Conservation (phyloP, 2,797 vertebrate genomes). For the Chaetodon trifasciatus region DNA sequence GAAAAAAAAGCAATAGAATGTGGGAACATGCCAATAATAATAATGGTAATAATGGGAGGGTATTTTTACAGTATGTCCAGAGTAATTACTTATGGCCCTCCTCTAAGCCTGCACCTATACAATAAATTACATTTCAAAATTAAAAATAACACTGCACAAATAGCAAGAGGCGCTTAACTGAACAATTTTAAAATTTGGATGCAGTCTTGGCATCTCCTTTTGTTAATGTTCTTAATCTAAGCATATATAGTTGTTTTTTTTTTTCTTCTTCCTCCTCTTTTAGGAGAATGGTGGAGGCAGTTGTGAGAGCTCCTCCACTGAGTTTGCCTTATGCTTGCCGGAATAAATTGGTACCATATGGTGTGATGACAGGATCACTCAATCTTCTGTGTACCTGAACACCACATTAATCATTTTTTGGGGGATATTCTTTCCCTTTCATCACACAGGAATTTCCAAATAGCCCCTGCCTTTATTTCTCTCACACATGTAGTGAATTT, state of each 20-base stretch:
- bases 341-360: conserved; percentile 91
- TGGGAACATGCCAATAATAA: conserved; percentile 40
- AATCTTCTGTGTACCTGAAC: conserved; percentile 90
- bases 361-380: conserved; percentile 89
- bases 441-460: conserved; percentile 88
- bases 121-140: conserved; percentile 46
- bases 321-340: conserved; percentile 85
- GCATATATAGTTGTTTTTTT: conserved; percentile 7
- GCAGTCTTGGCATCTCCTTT: conserved; percentile 20
- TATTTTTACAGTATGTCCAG: conserved; percentile 35
- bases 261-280: conserved; percentile 16
- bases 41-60: conserved; percentile 40
- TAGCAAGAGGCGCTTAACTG: conserved; percentile 44
- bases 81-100: conserved; percentile 45
- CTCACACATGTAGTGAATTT: conserved; percentile 85
- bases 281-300: conserved; percentile 65
- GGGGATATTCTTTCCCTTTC: conserved; percentile 87
- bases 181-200: conserved; percentile 22
- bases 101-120: conserved; percentile 13
- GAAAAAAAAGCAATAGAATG: conserved; percentile 27
- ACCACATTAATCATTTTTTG: conserved; percentile 90
- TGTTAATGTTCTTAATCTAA: conserved; percentile 28
- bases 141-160: conserved; percentile 41
- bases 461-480: conserved; percentile 82
- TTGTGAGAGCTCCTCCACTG: conserved; percentile 81